Base-by-base conservation (phyloP, 2,888 invertebrate species). In the Ethmia dodecea region DNA sequence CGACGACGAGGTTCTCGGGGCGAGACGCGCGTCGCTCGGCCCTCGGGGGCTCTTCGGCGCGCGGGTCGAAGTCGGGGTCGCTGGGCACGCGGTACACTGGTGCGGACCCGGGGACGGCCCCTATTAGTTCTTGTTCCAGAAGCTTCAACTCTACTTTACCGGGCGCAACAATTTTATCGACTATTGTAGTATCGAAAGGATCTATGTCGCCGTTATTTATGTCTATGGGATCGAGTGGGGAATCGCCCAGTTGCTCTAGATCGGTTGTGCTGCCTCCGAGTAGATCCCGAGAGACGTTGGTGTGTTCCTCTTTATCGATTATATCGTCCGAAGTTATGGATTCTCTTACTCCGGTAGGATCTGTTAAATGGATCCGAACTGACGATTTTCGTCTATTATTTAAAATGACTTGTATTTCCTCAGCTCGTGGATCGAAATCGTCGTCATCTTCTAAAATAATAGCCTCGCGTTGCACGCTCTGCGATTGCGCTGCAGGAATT, bases 161-260 rank as follows among this genome's bases (percentile, higher is more conserved):
- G 0, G 94, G 94, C 35, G 92, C 90, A 28, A 92, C 89, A 20
- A 92, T 88, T 33, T 88, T 88, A 53, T 91, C 90, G 2, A 94
- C 90, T 18, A 90, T 89, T 0, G 95, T 94, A 0, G 96, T 96
- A 60, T 96, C 96, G 55, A 96, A 96, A 0, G 96, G 96, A 78
- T 96, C 96, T 34, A 91, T 89, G 33, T 89, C 91, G 38, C 70
- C 65, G 36, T 78, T 71, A 40, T 88, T 88, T 6, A 89, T 84
- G 28, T 86, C 77, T 13, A 88, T 72, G 13, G 93, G 93, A 41
- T 89, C 86, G 33, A 93, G 88, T 1, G 93, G 93, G 14, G 89
- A 88, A 50, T 92, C 91, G 0, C 88, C 89, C 35, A 94, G 74
- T 54, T 90, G 88, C 10, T 91, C 90, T 31, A 94, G 79, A 69